phyloP scores from a whole-genome alignment of 2,113 vertebrate genomes.

The Donacobius atricapilla region DNA sequence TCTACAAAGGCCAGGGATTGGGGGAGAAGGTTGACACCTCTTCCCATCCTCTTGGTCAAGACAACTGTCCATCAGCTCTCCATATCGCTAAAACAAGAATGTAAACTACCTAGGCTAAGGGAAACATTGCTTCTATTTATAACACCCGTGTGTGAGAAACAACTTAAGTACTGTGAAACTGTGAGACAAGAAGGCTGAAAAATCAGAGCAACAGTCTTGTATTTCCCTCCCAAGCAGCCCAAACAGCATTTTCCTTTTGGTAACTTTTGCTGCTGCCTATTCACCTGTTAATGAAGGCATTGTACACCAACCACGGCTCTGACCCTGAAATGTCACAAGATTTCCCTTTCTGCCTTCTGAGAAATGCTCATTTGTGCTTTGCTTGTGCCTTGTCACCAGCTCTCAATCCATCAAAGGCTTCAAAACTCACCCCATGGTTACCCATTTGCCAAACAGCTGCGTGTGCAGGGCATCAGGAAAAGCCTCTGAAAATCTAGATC shows the following conservation, averaged over 20 bases:
- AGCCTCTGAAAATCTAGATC: neutral
- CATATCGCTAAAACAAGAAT: too few species aligned
- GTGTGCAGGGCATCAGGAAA: neutral
- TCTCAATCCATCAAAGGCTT: conserved; percentile 7
- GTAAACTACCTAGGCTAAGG: too few species aligned
- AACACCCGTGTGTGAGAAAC: too few species aligned
- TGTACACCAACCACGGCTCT: neutral
- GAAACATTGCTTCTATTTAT: too few species aligned
- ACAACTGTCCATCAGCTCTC: too few species aligned
- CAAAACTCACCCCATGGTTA: neutral
- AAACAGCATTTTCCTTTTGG: neutral
- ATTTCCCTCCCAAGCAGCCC: neutral
- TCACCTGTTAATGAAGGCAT: neutral
- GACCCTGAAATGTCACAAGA: neutral
- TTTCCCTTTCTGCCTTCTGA: neutral
- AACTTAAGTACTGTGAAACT: too few species aligned
- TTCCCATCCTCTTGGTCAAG: too few species aligned
- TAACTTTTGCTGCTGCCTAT: neutral
- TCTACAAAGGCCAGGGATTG: too few species aligned
- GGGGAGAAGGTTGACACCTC: too few species aligned
- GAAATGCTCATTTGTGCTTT: neutral
- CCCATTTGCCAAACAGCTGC: neutral
- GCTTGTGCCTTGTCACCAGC: neutral
- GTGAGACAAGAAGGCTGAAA: too few species aligned
- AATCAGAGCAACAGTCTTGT: too few species aligned